Conservation (phyloP, 2,113 vertebrate genomes). For the Centropus bengalensis region DNA sequence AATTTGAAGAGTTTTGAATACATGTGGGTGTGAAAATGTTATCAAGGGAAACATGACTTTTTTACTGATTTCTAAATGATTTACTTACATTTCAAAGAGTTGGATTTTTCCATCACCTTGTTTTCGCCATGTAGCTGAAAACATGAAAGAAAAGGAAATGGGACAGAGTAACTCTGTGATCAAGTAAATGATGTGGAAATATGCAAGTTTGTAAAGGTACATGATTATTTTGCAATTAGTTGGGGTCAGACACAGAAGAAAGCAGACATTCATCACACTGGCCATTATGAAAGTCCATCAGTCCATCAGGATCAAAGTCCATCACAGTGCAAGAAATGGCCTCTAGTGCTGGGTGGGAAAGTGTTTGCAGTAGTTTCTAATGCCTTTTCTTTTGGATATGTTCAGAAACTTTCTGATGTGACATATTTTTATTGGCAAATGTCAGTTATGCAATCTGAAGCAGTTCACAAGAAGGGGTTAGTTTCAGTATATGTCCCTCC, state of each 20-base stretch:
- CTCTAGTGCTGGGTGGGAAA: background rate
- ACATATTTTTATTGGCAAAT: slow-evolving; percentile 51
- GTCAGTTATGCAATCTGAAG: slow-evolving; percentile 65
- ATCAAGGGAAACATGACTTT: slow-evolving; percentile 27
- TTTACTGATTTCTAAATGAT: slow-evolving; percentile 18
- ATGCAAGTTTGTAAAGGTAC: background rate
- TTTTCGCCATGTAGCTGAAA: background rate
- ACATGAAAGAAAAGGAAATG: slow-evolving; percentile 8
- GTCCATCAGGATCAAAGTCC: too few relatives aligned
- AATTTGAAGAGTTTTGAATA: slow-evolving; percentile 16
- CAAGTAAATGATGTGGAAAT: background rate
- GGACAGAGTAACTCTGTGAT: background rate
- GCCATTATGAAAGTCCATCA: background rate
- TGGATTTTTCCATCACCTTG: slow-evolving; percentile 11
- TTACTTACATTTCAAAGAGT: background rate
- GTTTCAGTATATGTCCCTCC: slow-evolving; percentile 48
- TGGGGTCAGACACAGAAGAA: background rate
- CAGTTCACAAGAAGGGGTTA: slow-evolving; percentile 62
- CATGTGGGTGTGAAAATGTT: slow-evolving; percentile 15
- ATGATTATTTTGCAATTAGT: background rate
- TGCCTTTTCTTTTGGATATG: background rate
- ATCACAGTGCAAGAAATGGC: background rate
- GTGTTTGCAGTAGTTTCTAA: background rate
- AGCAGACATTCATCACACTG: background rate
- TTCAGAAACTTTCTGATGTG: slow-evolving; percentile 34